Evolutionary conservation across 2,113 vertebrate genomes (phyloP), one percentile per base, ranked within the genome.

Genomic region (Columba janthina): DNA sequence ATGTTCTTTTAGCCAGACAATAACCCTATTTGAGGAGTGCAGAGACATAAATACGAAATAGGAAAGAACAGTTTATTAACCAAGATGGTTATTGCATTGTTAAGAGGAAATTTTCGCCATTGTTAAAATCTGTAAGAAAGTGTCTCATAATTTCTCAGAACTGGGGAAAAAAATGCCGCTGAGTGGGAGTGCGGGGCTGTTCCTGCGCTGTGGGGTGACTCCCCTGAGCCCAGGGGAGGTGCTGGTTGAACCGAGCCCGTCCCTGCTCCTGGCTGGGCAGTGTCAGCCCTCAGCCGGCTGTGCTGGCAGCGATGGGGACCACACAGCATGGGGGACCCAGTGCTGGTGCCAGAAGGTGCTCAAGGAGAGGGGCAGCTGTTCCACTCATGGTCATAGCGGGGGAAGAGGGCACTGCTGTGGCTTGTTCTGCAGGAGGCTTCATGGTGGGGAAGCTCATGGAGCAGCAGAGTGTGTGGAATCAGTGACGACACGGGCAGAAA

Each of bases 351-450:
- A 65, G n/a, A 8, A 21, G 31, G 21, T 66, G 18, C 36, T 53
- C 5, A 24, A 28, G 70, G 60, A 42, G 19, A 21, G 8, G 4
- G 73, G 36, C 4, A 69, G 13, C 19, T 83, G 54, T 42, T 73
- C 25, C 19, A 6, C 10, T 64, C 6, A 1, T 0, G 2, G 24
- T 11, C 46, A 34, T 9, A 12, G 21, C 20, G 42, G 10, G 12
- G 42, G 28, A 50, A 34, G 36, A 36, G 15, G 20, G 12, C 32
- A 7, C 12, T 36, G 50, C 4, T 74, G 67, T 17, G 56, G 13
- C 48, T 74, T 32, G 20, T 25, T 67, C 36, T 64, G 32, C 17
- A 16, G 78, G 65, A 62, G 61, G 9, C 48, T 62, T 20, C 5
- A 0, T 6, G 17, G 17, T 26, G 32, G 54, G 64, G 34, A 54